A percentile compares a stretch with the other conserved stretches of the same genome.
phyloP scores from a whole-genome alignment of 2,797 vertebrate species.

The Argya squamiceps region DNA sequence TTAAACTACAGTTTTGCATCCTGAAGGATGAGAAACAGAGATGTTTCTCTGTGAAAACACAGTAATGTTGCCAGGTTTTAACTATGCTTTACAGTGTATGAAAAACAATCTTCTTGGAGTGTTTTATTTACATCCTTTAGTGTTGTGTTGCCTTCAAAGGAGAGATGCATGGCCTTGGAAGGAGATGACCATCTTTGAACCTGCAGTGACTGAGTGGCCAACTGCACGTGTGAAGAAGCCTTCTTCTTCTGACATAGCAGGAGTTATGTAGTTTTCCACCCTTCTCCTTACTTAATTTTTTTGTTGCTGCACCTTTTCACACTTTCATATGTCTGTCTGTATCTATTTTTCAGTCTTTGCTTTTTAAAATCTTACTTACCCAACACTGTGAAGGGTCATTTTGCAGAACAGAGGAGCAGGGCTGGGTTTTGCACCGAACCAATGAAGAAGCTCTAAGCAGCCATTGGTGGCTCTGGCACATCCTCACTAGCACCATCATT shows the following conservation, averaged over 20 bases:
- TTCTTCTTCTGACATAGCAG: not conserved
- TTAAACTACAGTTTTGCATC: not conserved
- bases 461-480: fast-evolving
- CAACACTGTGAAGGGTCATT: not conserved
- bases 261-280: not conserved
- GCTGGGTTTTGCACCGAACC: not conserved
- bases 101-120: fast-evolving
- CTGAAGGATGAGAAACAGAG: not conserved
- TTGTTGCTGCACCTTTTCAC: not conserved
- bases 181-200: not conserved
- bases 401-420: not conserved
- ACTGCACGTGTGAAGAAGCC: fast-evolving
- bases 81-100: not conserved
- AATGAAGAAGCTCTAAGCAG: not conserved
- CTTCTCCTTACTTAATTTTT: not conserved
- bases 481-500: not conserved
- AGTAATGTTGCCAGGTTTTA: not conserved
- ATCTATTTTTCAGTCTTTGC: not conserved
- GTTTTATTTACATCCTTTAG: not conserved
- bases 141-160: not conserved
- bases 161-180: not conserved
- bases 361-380: not conserved
- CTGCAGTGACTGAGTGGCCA: not conserved
- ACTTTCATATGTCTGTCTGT: not conserved
- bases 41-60: not conserved